Percentiles rank a stretch among this genome's conserved stretches.
These are phyloP conservation scores for Helogale parvula DNA, from an alignment of 2,113 vertebrate species.

Conservation along the genomic window DNA sequence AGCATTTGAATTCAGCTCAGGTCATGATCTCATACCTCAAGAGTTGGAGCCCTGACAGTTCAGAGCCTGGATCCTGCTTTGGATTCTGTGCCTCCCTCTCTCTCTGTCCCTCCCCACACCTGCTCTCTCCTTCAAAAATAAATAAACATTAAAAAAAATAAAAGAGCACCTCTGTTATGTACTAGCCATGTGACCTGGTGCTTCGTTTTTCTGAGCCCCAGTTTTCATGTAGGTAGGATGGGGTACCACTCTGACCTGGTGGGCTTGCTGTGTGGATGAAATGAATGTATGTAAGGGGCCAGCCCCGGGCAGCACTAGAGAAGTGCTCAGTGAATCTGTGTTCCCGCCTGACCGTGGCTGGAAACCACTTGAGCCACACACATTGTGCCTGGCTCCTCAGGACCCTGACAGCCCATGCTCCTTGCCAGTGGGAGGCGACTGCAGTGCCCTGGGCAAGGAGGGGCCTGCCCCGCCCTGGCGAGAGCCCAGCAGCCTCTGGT, in stretches of 20 bases:
- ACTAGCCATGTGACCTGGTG: not conserved
- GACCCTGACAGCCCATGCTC: not conserved
- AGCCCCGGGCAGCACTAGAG: not conserved
- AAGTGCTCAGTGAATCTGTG: not conserved
- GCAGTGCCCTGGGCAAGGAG: not conserved
- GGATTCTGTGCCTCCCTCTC: no score
- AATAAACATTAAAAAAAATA: no score
- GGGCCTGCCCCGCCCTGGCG: not conserved
- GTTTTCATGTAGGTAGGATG: not conserved
- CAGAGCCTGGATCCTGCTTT: no score
- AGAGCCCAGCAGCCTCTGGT: not conserved
- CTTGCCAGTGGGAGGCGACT: not conserved
- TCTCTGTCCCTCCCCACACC: no score
- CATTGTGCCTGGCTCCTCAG: fast-evolving
- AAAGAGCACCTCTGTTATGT: not conserved
- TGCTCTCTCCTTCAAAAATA: no score
- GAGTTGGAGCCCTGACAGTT: no score
- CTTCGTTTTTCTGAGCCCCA: not conserved
- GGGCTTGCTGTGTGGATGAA: not conserved
- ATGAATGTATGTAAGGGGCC: not conserved
- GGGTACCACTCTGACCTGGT: not conserved
- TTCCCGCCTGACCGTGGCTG: not conserved
- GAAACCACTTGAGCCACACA: not conserved
- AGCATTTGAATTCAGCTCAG: no score
- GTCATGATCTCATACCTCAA: no score